Base-by-base conservation (phyloP, 2,888 invertebrate species). In the Calliopum simillimum region DNA sequence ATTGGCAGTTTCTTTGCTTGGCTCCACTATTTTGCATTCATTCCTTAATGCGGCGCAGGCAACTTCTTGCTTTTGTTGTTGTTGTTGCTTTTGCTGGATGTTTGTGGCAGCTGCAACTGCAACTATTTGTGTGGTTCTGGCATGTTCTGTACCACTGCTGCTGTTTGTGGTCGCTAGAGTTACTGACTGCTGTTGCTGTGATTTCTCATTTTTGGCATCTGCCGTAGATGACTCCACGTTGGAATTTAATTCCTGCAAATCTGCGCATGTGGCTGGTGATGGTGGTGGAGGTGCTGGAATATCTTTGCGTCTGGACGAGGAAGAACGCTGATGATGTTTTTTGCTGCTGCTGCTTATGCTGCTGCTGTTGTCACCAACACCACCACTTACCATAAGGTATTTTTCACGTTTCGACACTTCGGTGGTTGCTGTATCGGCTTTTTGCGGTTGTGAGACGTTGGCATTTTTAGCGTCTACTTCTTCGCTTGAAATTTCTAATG, bases 211-310 rank as follows among this genome's bases (percentile, higher is more conserved):
- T n/a, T 16, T 49, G 11, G 80, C 80, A 51, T 81, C 81, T 51
- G 80, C 79, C 63, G 75, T 78, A 1, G 79, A 74, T 3, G 79
- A 77, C 58, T 80, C 79, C 78, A 82, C 78, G 47, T 82, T 83
- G 5, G 79, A 79, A 55, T 81, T 82, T 4, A 82, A 67, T 71
- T 82, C 82, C 44, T 83, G 82, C 53, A 83, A 70, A 68, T 83
- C 83, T 0, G 83, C 79, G 72, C 82, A 82, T 1, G 83, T 83
- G 3, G 82, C 80, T 1, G 82, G 83, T 5, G 83, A 82, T 1
- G 83, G 81, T 1, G 81, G 81, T 12, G 81, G 82, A 14, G 83
- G 82, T 4, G 83, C 81, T 3, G 82, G 83, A 61, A 80, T 77
- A 53, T 83, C 83, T 59, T 80, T 82, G 33, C 82, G 80, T 1